Conservation (phyloP, 2,113 vertebrate species). For the Menidia beryllina region DNA sequence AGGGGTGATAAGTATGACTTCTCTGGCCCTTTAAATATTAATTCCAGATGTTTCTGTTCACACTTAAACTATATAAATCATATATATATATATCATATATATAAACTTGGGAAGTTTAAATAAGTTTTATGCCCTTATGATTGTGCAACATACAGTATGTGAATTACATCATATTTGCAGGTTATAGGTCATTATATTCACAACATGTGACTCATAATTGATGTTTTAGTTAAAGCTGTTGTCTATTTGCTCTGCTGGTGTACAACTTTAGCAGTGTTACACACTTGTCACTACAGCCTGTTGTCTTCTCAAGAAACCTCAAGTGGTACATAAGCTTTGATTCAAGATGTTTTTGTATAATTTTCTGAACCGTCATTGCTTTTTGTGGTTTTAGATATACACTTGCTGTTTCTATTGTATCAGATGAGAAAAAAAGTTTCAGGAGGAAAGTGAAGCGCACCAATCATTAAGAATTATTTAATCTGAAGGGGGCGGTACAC, state of each 20-base stretch:
- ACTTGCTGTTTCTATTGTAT: too few relatives aligned
- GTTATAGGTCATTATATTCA: not conserved
- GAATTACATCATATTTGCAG: conserved; percentile 15
- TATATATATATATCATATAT: not conserved
- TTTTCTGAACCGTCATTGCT: not conserved
- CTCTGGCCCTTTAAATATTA: conserved; percentile 65
- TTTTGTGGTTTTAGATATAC: not conserved
- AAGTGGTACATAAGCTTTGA: not conserved
- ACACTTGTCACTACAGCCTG: conserved; percentile 27
- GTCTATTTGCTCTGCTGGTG: conserved; percentile 15
- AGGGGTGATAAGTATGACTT: conserved; percentile 75
- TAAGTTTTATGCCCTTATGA: not conserved
- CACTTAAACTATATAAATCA: conserved; percentile 30
- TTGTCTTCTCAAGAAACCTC: not conserved
- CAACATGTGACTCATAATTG: conserved; percentile 19
- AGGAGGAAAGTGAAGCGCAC: too few relatives aligned
- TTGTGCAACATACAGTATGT: not conserved
- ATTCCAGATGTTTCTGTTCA: conserved; percentile 76
- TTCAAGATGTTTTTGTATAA: not conserved
- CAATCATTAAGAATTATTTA: too few relatives aligned
- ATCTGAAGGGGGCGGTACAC: too few relatives aligned
- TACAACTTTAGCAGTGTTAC: not conserved
- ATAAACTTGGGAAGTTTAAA: not conserved
- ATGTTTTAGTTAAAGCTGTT: conserved; percentile 42
- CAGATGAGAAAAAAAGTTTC: too few relatives aligned